Base-by-base conservation (phyloP, 2,113 vertebrate genomes). In the Entelurus aequoreus region DNA sequence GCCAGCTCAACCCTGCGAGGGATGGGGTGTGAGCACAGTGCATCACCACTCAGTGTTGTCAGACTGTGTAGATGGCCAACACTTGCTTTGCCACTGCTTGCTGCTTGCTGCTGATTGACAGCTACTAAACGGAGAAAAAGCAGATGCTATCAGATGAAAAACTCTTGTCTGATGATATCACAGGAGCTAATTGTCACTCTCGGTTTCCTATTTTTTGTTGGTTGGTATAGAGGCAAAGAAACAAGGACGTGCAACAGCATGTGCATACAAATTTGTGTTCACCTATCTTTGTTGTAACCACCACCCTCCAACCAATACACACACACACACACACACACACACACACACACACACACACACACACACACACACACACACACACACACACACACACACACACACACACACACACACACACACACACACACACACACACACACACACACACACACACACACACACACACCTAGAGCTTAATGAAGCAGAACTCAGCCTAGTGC, bases 401-500 rank as follows among this genome's bases (percentile, higher is more conserved):
- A 72, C 59, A 65, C 72, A 64, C 78, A 78, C 70, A 82, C 63
- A 84, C 80, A 79, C 76, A 71, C 65, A 19, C 19, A 19, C 19
- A 19, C 19, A 19, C 19, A 19, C 19, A 19, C 19, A 19, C 19
- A 19, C 19, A 19, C 19, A 19, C 19, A 19, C 19, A 19, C 19
- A 19, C 19, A 19, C 19, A 19, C 19, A 19, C 19, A 19, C 19
- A 19, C 19, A 19, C 19, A 19, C 19, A 78, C 70, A 82, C 63
- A 84, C 80, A 79, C 76, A 71, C 65, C 78, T 71, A 79, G 93
- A 92, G 94, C 94, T 96, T 96, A 97, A 97, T 97, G 94, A 95
- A 93, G 85, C 91, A 90, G 91, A 93, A 92, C 87, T 90, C 90
- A 91, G 93, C 90, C 93, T 92, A 91, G 93, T 93, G 92, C 93